A percentile compares a stretch with the other conserved stretches of the same genome.
phyloP scores from a whole-genome alignment of 1,140 invertebrate species.

The Diorhabda elongata region DNA sequence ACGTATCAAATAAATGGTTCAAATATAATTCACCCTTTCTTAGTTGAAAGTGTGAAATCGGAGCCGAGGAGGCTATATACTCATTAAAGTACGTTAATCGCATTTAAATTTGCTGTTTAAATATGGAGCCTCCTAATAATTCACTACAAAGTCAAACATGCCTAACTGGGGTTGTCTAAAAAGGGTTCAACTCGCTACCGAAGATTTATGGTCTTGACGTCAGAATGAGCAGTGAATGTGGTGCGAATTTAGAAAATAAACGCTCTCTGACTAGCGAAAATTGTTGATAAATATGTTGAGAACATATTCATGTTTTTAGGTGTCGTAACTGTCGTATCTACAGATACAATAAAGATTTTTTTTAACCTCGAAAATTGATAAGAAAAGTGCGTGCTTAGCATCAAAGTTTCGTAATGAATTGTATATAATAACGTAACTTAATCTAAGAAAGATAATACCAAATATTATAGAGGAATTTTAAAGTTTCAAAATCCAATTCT shows the following conservation, averaged over 20 bases:
- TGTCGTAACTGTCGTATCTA: no score
- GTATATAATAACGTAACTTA: no score
- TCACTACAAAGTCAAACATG: slow-evolving; percentile 43
- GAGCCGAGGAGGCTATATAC: slow-evolving; percentile 23
- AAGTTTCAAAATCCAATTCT: no score
- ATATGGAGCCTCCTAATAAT: slow-evolving; percentile 37
- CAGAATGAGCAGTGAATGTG: slow-evolving; percentile 33
- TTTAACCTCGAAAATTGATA: no score
- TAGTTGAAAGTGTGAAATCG: slow-evolving; percentile 27
- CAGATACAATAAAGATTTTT: no score
- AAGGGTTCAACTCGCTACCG: slow-evolving; percentile 37
- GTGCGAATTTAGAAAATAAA: slow-evolving; percentile 25
- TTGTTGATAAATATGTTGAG: neutral
- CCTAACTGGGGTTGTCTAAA: slow-evolving; percentile 25
- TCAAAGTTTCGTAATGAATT: no score
- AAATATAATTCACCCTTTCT: slow-evolving; percentile 23
- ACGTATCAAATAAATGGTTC: slow-evolving; percentile 12
- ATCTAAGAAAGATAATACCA: no score
- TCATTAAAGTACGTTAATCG: slow-evolving; percentile 45
- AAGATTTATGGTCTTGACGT: slow-evolving; percentile 41
- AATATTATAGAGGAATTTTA: no score
- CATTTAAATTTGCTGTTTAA: slow-evolving; percentile 42
- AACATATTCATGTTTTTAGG: no score
- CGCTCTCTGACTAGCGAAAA: neutral
- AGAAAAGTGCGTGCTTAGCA: no score